Percentiles rank a stretch among this genome's conserved stretches.
phyloP scores from a whole-genome alignment of 2,888 invertebrate species.

The Xestia rhomboidea region DNA sequence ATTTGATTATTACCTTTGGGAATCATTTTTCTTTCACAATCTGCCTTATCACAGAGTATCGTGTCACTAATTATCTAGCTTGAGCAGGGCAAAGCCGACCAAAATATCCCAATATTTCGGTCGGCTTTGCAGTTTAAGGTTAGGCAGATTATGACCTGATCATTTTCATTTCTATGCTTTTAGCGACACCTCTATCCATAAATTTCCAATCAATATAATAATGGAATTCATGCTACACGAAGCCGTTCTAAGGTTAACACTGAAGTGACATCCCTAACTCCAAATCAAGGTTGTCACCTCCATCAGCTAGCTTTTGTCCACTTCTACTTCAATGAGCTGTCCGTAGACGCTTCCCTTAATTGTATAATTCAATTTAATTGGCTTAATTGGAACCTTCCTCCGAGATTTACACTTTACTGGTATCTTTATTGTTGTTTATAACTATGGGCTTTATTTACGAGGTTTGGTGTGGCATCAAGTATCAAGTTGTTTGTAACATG shows the following conservation, averaged over 20 bases:
- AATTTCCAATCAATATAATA: not conserved
- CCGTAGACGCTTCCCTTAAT: constrained; percentile 54
- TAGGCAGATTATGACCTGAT: no score
- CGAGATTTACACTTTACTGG: constrained; percentile 57
- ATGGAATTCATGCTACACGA: not conserved
- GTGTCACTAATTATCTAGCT: not conserved
- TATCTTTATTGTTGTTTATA: constrained; percentile 63
- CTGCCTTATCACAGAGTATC: not conserved
- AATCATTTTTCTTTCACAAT: not conserved
- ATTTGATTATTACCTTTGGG: no score
- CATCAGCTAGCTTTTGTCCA: constrained; percentile 59
- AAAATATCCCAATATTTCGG: no score
- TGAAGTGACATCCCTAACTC: constrained; percentile 46
- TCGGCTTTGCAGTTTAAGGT: no score
- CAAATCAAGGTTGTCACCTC: constrained; percentile 52
- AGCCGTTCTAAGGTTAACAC: not conserved
- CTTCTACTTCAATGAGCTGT: constrained; percentile 56
- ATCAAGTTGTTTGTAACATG: not conserved
- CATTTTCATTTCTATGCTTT: not conserved
- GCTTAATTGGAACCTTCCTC: constrained; percentile 66
- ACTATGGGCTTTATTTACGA: constrained; percentile 55
- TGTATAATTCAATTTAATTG: constrained; percentile 68
- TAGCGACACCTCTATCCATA: not conserved
- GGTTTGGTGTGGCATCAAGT: constrained; percentile 22
- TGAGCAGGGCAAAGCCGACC: not conserved